Evolutionary conservation across 1,140 invertebrate species (phyloP), one percentile per base, ranked within the genome.

Genomic region (Tetragonula clypearis): DNA sequence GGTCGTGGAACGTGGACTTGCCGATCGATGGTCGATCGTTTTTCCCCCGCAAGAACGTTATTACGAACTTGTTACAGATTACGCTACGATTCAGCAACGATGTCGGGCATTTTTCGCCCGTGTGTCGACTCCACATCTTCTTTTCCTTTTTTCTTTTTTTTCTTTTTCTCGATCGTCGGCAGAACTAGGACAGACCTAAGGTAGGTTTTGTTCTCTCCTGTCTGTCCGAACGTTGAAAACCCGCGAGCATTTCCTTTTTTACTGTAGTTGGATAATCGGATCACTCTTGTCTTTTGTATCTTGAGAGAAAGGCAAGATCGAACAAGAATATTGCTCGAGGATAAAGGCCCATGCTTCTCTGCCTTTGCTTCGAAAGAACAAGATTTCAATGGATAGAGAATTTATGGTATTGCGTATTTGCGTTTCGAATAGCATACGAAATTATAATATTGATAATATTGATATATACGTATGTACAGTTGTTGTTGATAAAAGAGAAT

Each of bases 1-100:
- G 79, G 79, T 73, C 79, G 79, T 23, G 69, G 69, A 81, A 23
- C 53, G 79, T 56, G 69, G 17, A 26, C 8, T 58, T 56, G 68
- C 26, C 30, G 30, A 30, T 49, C 41, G 23, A 81, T 81, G 35
- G 80, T 12, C 80, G 81, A 69, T 69, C 81, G 81, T 68, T 68
- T 17, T 56, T 30, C 26, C 74, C 1, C 26, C 65, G 60, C 62
- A 71, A 84, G 55, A 84, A 84, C 75, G 74, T 71, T 84, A 73
- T 84, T 84, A 78, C 76, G 23, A 56, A 60, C 75, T 78, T 53
- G 82, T 78, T 84, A 83, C 82, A 23, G 74, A 78, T 83, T 83
- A 84, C 82, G 82, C 35, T 74, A 83, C 60, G 56, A 78, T 77
- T 49, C 82, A 71, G 55, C 56, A 77, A 82, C 73, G 73, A 83